Base-by-base conservation (phyloP, 2,888 invertebrate genomes). In the Thalpophila matura region DNA sequence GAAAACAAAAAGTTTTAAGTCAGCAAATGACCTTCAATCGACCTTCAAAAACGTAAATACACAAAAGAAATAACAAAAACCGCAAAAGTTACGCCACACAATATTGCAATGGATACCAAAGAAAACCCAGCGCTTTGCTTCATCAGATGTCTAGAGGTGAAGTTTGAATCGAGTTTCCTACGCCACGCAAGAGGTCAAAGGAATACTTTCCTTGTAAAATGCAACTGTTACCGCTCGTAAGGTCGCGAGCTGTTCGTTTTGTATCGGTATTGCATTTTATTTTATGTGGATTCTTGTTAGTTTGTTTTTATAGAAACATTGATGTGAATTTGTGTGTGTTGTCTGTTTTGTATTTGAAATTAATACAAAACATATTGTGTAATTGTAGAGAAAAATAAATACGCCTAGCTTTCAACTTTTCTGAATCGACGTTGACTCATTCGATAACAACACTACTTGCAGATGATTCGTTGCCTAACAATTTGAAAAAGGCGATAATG, bases 111-210 rank as follows among this genome's bases (percentile, higher is more conserved):
- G 77, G 76, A 58, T 71, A 66, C 81, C 80, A 82, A 82, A 82
- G 82, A 85, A 81, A 81, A 75, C 70, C 65, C 47, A 55, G 6
- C 84, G 80, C 86, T 88, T 87, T 86, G 84, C 84, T 80, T 86
- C 88, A 88, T 89, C 89, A 88, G 82, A 85, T 85, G 86, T 81
- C 80, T 82, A 77, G 76, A 81, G 55, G 74, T 59, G 50, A 87
- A 87, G 80, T 86, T 85, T 83, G 80, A 86, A 88, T 88, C 81
- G 81, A 86, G 88, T 88, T 89, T 88, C 83, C 86, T 74, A 64
- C 61, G 78, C 73, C 35, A 55, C 60, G 49, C 67, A 79, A 80
- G 77, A 77, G 82, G 83, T 82, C 86, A 84, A 82, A 82, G 74
- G 73, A 77, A 82, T 72, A 77, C 66, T 74, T 73, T 54, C 35